Conservation (phyloP, 2,797 vertebrate genomes). For the Heteromormyrus szaboi region DNA sequence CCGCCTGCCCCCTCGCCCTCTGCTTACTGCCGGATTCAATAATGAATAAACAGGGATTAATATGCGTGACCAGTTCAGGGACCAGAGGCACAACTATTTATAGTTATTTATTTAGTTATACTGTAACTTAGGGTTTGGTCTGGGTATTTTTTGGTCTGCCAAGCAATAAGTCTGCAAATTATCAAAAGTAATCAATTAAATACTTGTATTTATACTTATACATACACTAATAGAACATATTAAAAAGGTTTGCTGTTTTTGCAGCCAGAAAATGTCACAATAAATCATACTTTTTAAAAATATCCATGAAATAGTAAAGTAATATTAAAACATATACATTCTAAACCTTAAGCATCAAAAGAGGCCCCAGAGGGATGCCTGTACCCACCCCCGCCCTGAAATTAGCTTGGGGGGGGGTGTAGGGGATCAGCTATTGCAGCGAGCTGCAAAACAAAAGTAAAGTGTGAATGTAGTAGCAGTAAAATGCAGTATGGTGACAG, state of each 20-base stretch:
- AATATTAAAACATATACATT: not conserved
- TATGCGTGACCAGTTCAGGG: not conserved
- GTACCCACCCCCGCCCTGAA: not conserved
- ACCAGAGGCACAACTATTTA: not conserved
- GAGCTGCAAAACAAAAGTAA: not conserved
- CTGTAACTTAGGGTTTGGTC: not conserved
- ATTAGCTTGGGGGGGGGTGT: not conserved
- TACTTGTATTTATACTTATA: not conserved
- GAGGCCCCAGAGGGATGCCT: not conserved
- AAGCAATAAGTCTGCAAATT: not conserved
- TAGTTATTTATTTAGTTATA: not conserved
- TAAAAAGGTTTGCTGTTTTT: not conserved
- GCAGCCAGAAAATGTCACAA: not conserved
- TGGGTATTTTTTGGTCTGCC: not conserved
- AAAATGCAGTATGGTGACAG: not conserved
- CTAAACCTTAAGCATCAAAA: not conserved
- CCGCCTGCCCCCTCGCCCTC: conserved; percentile 45
- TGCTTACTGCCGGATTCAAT: conserved; percentile 43
- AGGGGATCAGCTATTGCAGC: not conserved
- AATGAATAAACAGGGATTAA: not conserved
- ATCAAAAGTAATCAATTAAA: not conserved
- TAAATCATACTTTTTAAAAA: not conserved
- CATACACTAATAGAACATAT: not conserved
- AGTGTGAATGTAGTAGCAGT: not conserved
- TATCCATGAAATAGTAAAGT: not conserved